phyloP scores from a whole-genome alignment of 2,888 invertebrate species.

The Scotopteryx bipunctaria region DNA sequence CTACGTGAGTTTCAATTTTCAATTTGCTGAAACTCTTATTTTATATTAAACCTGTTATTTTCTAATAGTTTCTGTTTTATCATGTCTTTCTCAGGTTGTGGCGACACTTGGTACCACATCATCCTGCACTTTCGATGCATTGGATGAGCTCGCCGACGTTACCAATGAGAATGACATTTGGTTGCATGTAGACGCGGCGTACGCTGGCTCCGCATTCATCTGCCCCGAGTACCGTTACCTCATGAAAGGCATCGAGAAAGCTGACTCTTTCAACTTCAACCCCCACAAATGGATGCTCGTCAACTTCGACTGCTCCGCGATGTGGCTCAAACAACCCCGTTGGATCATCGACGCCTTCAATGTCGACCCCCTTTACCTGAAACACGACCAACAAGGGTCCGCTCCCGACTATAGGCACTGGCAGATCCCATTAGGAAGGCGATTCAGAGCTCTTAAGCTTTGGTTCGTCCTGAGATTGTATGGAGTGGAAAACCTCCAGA shows the following conservation, averaged over 20 bases:
- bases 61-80: not conserved
- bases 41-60: no score
- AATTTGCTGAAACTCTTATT: not conserved
- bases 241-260: conserved; percentile 94
- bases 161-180: conserved; percentile 90
- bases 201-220: conserved; percentile 97
- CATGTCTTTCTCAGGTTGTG: conserved; percentile 83
- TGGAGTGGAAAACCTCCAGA: conserved; percentile 94
- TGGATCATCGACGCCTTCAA: conserved; percentile 98
- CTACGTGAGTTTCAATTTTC: conserved; percentile 87
- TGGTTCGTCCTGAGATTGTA: conserved; percentile 97
- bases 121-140: conserved; percentile 96
- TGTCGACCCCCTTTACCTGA: conserved; percentile 97
- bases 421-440: conserved; percentile 97
- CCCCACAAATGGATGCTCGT: conserved; percentile 99
- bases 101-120: conserved; percentile 97
- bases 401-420: conserved; percentile 98
- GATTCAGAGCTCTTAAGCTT: conserved; percentile 95
- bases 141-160: conserved; percentile 96
- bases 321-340: conserved; percentile 96
- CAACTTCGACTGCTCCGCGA: conserved; percentile 99
- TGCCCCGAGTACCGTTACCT: conserved; percentile 97
- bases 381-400: conserved; percentile 95
- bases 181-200: conserved; percentile 98
- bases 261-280: conserved; percentile 99